Evolutionary conservation across 2,797 vertebrate genomes (phyloP).

Genomic region (Acrossocheilus wenchowensis): DNA sequence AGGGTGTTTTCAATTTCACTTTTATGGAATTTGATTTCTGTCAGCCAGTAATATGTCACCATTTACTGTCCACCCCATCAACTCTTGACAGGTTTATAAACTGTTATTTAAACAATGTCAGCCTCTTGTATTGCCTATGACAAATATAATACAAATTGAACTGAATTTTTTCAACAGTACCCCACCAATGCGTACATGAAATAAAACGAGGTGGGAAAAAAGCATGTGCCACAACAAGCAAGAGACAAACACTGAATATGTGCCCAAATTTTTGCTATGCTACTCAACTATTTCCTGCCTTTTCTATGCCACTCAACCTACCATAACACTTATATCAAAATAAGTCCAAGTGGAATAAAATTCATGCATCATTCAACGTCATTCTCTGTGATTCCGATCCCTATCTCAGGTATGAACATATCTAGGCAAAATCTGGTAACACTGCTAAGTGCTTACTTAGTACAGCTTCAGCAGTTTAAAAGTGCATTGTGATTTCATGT

Average conservation of each 20-base stretch:
- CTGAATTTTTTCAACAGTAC: slow-evolving; percentile 58
- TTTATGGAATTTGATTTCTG: slow-evolving; percentile 87
- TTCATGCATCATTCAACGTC: slow-evolving; percentile 29
- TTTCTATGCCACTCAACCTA: slow-evolving; percentile 22
- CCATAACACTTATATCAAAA: slow-evolving; percentile 33
- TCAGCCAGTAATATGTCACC: slow-evolving; percentile 81
- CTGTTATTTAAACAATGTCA: slow-evolving; percentile 82
- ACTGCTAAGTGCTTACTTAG: slow-evolving; percentile 2
- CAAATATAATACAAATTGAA: slow-evolving; percentile 79
- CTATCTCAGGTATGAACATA: slow-evolving; percentile 29
- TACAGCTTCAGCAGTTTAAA: not conserved
- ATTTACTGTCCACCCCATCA: slow-evolving; percentile 80
- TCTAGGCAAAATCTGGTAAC: slow-evolving; percentile 27
- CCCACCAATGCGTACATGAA: slow-evolving; percentile 40
- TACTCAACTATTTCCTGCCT: slow-evolving; percentile 17
- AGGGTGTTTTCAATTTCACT: slow-evolving; percentile 82
- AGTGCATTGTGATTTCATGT: not conserved
- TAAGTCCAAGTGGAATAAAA: slow-evolving; percentile 34
- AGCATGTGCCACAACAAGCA: slow-evolving; percentile 44
- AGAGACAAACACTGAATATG: slow-evolving; percentile 7
- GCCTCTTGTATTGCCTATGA: slow-evolving; percentile 75
- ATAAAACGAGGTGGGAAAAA: slow-evolving; percentile 28
- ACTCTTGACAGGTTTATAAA: slow-evolving; percentile 83
- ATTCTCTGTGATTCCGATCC: slow-evolving; percentile 6
- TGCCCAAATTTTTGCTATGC: slow-evolving; percentile 11